Evolutionary conservation across 2,888 invertebrate genomes (phyloP), one percentile per base, ranked within the genome.

Genomic region (Dryadula phaetusa): DNA sequence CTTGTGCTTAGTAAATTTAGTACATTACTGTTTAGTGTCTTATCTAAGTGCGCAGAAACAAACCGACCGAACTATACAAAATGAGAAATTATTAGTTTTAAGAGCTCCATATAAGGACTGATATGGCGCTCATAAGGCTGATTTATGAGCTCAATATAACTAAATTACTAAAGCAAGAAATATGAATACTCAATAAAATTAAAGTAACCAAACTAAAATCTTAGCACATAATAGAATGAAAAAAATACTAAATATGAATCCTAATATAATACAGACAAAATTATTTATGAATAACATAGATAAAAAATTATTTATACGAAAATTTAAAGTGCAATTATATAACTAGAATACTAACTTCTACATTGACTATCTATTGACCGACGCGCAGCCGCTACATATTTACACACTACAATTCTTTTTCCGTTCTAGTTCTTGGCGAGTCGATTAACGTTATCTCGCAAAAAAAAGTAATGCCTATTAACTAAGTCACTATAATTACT

Each of bases 331-430:
- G 52, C 52, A 5, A 28, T 14, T 25, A 25, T 25, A 2, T 37
- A 37, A 37, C 37, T 37, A 37, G 3, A 10, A 7, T 47, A 20
- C 47, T 25, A 49, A 49, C 0, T 10, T 16, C 28, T 32, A 32
- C 8, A 32, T 52, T 52, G 28, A 12, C 52, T 52, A 52, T 16
- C 49, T 49, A 49, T 16, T 32, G 52, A 32, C 52, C 16, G 52
- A 52, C 52, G 16, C 10, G 52, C 52, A 32, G 52, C 28, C 52
- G n/a, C 52, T 52, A 52, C 28, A 10, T 52, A 52, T 52, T 28
- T 52, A 52, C 52, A 52, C 52, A 52, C 52, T 52, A 52, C 52
- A 10, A 28, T 52, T 16, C n/a, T 8, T 52, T 52, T 52, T 52
- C 52, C 28, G 28, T 52, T 28, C 52, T 28, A 52, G 28, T 52